Conservation (phyloP, 53 echinoderm and acorn worm species). For the Holothuria scabra region DNA sequence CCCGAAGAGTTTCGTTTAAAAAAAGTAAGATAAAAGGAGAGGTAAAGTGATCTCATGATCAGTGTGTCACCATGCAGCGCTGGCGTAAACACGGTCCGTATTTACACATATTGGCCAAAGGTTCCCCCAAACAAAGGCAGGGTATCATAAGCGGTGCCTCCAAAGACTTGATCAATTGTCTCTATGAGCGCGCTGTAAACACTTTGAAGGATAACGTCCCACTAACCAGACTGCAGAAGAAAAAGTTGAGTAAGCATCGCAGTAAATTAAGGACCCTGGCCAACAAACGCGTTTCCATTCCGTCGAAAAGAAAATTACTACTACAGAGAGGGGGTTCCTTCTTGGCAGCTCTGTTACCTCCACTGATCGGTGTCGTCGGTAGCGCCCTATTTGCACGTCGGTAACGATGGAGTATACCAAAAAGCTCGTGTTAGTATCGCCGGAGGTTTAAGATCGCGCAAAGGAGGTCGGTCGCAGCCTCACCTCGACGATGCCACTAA, state of each 20-base stretch:
- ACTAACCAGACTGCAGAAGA: slow-evolving; percentile 51
- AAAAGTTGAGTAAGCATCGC: slow-evolving; percentile 46
- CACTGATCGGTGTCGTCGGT: slow-evolving; percentile 36
- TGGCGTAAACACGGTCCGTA: slow-evolving; percentile 58
- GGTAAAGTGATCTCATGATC: not conserved
- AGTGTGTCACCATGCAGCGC: slow-evolving; percentile 30
- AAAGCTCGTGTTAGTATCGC: not conserved
- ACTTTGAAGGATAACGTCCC: slow-evolving; percentile 56
- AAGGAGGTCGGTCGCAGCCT: not conserved
- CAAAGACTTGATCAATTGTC: slow-evolving; percentile 52
- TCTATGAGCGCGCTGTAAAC: slow-evolving; percentile 59
- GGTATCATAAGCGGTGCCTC: slow-evolving; percentile 62
- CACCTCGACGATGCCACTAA: too few relatives aligned
- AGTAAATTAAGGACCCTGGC: slow-evolving; percentile 42
- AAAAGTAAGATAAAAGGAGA: not conserved
- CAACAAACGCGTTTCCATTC: slow-evolving; percentile 37
- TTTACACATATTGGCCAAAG: slow-evolving; percentile 63
- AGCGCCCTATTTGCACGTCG: not conserved
- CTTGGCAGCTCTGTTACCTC: slow-evolving; percentile 5
- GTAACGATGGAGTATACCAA: not conserved
- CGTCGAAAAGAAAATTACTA: slow-evolving; percentile 52
- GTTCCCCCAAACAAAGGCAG: slow-evolving; percentile 35
- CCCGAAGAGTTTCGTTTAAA: slow-evolving; percentile 41
- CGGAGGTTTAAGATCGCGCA: not conserved
- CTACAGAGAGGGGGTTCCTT: not conserved